A percentile compares a stretch with the other conserved stretches of the same genome.
These are phyloP conservation scores for Megaceryle torquata DNA, from an alignment of 2,113 vertebrate species.

Conservation along the genomic window DNA sequence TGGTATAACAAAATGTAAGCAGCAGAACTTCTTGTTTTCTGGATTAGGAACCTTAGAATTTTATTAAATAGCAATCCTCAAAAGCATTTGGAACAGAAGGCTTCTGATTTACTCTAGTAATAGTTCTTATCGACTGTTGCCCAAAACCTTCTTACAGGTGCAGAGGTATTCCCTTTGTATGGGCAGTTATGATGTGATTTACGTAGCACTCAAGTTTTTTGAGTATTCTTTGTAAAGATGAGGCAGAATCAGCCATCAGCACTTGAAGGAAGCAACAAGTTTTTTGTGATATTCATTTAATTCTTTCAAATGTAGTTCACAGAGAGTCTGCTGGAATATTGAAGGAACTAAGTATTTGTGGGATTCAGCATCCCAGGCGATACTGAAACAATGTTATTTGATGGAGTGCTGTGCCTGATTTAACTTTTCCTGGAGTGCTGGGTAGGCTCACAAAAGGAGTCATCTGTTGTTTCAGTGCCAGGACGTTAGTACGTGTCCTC, in stretches of 20 bases:
- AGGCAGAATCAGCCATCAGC: background rate
- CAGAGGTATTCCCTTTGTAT: background rate
- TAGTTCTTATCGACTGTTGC: accelerated
- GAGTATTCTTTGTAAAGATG: background rate
- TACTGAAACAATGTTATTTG: background rate
- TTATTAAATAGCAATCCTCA: background rate
- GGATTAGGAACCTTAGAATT: background rate
- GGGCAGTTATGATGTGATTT: background rate
- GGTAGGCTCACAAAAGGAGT: background rate
- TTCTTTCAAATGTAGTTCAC: background rate
- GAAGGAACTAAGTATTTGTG: background rate
- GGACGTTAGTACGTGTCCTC: background rate
- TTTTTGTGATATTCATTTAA: background rate
- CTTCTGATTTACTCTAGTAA: background rate
- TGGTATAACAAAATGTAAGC: background rate
- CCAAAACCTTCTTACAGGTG: background rate
- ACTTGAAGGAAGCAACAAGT: background rate
- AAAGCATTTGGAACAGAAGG: background rate
- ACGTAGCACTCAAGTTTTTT: background rate
- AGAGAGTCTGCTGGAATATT: background rate
- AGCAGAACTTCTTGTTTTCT: background rate
- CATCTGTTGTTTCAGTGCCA: background rate
- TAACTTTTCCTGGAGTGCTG: background rate
- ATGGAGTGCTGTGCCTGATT: background rate
- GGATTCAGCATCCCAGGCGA: background rate